Conservation (phyloP, 2,888 invertebrate species). For the Parapristionchus giblindavisi region DNA sequence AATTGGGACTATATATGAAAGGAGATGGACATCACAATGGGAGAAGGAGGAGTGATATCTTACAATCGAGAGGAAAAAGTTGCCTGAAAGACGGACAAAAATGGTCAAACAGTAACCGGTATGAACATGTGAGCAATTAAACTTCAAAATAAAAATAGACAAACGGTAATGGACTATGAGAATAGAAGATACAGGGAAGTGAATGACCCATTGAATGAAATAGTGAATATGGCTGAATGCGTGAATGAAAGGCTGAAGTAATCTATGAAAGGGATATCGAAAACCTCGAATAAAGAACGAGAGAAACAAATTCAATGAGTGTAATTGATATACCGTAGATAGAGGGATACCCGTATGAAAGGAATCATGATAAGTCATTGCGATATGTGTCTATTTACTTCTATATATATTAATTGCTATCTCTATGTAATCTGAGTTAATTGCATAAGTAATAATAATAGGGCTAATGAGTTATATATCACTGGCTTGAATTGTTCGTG, state of each 20-base stretch:
- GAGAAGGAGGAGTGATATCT: too few relatives aligned
- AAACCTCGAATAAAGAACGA: slow-evolving; percentile 4
- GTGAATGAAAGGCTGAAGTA: slow-evolving; percentile 11
- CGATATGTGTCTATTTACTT: slow-evolving; percentile 5
- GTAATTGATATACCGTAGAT: background rate
- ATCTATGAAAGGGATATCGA: background rate
- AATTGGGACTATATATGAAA: too few relatives aligned
- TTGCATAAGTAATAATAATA: background rate
- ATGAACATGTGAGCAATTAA: too few relatives aligned
- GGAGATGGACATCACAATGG: too few relatives aligned
- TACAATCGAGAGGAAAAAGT: too few relatives aligned
- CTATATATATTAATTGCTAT: background rate
- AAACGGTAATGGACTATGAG: too few relatives aligned
- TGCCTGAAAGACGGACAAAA: too few relatives aligned
- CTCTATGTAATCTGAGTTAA: too few relatives aligned
- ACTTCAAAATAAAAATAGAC: too few relatives aligned
- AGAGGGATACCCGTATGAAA: slow-evolving; percentile 6
- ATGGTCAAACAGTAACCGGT: too few relatives aligned
- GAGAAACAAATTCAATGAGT: slow-evolving; percentile 9
- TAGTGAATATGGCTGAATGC: slow-evolving; percentile 28
- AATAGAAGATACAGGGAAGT: too few relatives aligned
- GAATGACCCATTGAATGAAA: background rate
- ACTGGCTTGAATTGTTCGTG: slow-evolving; percentile 43
- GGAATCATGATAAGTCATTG: background rate
- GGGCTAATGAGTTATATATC: slow-evolving; percentile 26